Conservation (phyloP, 1,140 invertebrate species). For the Rhizoglyphus robini region DNA sequence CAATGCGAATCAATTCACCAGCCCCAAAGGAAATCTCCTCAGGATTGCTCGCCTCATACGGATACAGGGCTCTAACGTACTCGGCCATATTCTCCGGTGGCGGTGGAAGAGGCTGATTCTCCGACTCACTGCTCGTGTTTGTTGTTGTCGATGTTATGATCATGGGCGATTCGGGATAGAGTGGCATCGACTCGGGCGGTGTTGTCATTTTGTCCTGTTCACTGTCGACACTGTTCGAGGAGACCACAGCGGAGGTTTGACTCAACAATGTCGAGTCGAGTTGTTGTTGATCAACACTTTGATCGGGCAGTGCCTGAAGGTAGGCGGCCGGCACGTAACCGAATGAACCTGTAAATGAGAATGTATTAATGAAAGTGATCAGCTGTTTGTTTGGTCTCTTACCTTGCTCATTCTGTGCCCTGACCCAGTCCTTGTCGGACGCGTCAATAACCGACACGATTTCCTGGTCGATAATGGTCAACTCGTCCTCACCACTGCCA, state of each 20-base stretch:
- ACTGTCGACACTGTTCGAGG: too few species aligned
- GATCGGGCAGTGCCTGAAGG: constrained; percentile 6
- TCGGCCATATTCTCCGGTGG: not conserved
- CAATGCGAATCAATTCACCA: constrained; percentile 53
- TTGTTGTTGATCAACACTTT: not conserved
- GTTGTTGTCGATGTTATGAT: too few species aligned
- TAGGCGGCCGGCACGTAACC: constrained; percentile 23
- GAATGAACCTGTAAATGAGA: too few species aligned
- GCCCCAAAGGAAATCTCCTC: constrained; percentile 79
- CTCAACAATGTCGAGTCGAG: too few species aligned
- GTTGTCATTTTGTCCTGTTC: too few species aligned
- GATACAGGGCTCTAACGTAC: constrained; percentile 72
- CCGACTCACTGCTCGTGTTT: not conserved
- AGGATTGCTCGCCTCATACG: constrained; percentile 71
- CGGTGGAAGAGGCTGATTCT: not conserved
- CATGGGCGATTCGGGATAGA: too few species aligned
- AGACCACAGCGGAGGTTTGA: too few species aligned
- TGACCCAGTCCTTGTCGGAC: constrained; percentile 25
- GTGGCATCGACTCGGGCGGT: too few species aligned
- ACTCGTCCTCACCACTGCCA: constrained; percentile 87
- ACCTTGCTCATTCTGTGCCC: constrained; percentile 17
- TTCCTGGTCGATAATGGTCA: constrained; percentile 83
- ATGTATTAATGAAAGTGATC: too few species aligned
- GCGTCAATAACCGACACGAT: constrained; percentile 36
- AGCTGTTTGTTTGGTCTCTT: too few species aligned